Conservation (phyloP, 2,797 vertebrate genomes). For the Hoplostethus mediterraneus region DNA sequence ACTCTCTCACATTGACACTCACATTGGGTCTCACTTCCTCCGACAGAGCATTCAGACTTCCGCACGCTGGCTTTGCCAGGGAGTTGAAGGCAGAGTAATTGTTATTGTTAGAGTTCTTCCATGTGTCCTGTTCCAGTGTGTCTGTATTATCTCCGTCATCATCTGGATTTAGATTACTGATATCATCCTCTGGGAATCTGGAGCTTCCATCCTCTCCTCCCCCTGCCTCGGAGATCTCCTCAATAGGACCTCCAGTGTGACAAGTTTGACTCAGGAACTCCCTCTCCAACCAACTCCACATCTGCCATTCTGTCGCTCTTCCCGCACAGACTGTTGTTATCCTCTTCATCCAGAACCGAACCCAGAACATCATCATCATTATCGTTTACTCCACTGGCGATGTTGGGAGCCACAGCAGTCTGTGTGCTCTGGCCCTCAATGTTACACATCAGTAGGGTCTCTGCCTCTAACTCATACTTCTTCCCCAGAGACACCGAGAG, state of each 20-base stretch:
- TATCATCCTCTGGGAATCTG: constrained; percentile 79
- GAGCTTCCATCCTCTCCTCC: constrained; percentile 80
- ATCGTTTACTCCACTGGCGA: constrained; percentile 58
- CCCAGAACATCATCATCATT: constrained; percentile 66
- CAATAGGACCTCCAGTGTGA: constrained; percentile 82
- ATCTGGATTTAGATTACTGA: constrained; percentile 81
- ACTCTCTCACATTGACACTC: constrained; percentile 66
- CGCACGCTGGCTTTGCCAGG: constrained; percentile 65
- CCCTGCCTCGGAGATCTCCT: constrained; percentile 85
- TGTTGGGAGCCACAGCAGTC: constrained; percentile 61
- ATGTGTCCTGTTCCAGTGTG: constrained; percentile 63
- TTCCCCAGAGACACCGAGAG: constrained; percentile 78
- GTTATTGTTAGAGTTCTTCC: constrained; percentile 71
- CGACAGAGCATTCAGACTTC: constrained; percentile 84
- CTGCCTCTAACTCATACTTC: constrained; percentile 79
- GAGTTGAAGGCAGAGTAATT: constrained; percentile 64
- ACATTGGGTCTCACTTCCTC: constrained; percentile 72
- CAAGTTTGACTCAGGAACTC: constrained; percentile 79
- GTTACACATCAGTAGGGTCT: constrained; percentile 82
- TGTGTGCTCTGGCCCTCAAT: constrained; percentile 72
- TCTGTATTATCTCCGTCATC: constrained; percentile 62
- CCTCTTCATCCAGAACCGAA: constrained; percentile 76
- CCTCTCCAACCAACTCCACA: constrained; percentile 60
- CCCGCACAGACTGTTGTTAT: constrained; percentile 78
- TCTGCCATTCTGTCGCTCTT: constrained; percentile 69